These are phyloP conservation scores for Artibeus lituratus DNA, from an alignment of 2,797 vertebrate genomes.

Conservation along the genomic window DNA sequence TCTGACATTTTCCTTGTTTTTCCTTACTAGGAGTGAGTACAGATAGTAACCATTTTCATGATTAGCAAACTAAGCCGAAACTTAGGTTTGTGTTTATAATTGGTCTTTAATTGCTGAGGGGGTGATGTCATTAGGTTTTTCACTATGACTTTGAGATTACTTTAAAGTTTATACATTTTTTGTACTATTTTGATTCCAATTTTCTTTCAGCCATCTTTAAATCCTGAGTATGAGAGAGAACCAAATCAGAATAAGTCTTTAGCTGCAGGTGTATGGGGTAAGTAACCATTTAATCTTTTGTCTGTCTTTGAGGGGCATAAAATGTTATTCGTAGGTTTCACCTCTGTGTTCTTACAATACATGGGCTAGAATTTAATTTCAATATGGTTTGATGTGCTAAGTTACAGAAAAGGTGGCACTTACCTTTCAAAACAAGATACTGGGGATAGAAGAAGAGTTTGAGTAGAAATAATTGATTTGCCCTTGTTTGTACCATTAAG, in stretches of 20 bases:
- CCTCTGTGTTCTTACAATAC: neutral
- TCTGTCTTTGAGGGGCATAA: slow-evolving; percentile 31
- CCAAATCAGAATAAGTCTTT: slow-evolving; percentile 85
- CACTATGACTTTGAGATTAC: slow-evolving; percentile 1
- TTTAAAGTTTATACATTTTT: slow-evolving; percentile 16
- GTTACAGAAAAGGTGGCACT: neutral
- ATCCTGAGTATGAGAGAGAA: slow-evolving; percentile 84
- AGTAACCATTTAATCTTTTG: slow-evolving; percentile 77
- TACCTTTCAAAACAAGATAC: neutral
- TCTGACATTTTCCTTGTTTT: neutral
- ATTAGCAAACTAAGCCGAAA: neutral
- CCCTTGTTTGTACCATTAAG: slow-evolving; percentile 26
- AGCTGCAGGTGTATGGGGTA: slow-evolving; percentile 87
- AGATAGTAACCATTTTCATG: neutral
- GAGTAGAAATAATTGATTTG: slow-evolving; percentile 33
- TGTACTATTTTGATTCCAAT: slow-evolving; percentile 12
- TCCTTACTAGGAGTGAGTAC: neutral
- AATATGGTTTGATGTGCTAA: slow-evolving; percentile 22
- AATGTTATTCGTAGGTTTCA: slow-evolving; percentile 40
- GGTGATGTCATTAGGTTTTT: neutral
- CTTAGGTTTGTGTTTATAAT: neutral
- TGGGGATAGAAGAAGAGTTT: slow-evolving; percentile 19
- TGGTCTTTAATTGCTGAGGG: neutral
- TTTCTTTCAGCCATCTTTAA: slow-evolving; percentile 85
- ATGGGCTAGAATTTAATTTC: slow-evolving; percentile 14